Evolutionary conservation across 2,113 vertebrate species (phyloP).

Genomic region (Sprattus sprattus): DNA sequence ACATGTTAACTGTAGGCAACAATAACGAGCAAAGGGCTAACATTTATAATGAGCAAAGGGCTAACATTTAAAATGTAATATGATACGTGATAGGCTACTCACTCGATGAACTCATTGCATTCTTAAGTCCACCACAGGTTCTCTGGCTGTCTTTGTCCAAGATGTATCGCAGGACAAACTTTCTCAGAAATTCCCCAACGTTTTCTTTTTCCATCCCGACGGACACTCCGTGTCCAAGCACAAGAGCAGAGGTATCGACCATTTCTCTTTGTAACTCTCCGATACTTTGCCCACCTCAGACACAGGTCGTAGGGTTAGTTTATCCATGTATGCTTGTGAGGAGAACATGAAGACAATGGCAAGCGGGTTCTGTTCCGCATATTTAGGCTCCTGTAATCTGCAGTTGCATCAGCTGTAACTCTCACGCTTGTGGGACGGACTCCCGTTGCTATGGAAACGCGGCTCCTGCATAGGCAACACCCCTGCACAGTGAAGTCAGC

Average conservation of each 20-base stretch:
- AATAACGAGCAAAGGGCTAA: background rate
- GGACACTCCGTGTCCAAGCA: constrained; percentile 52
- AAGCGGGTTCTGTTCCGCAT: accelerated
- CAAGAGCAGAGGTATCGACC: constrained; percentile 65
- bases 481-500: constrained; percentile 35
- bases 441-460: background rate
- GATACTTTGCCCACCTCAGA: constrained; percentile 34
- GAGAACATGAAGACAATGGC: accelerated
- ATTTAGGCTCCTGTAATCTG: constrained; percentile 49
- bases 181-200: constrained; percentile 57
- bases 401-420: constrained; percentile 60
- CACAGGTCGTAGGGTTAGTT: background rate
- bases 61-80: too few relatives aligned
- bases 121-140: constrained; percentile 61
- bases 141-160: constrained; percentile 7
- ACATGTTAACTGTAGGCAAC: background rate
- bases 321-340: constrained; percentile 56
- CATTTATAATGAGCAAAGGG: background rate
- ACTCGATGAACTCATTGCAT: constrained; percentile 59
- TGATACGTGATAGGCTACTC: constrained; percentile 43
- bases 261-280: constrained; percentile 51
- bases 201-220: constrained; percentile 55
- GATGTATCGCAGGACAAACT: constrained; percentile 49
- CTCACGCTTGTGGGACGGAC: constrained; percentile 39
- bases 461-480: constrained; percentile 21